phyloP scores from a whole-genome alignment of 2,797 vertebrate genomes.

The Heliangelus exortis region DNA sequence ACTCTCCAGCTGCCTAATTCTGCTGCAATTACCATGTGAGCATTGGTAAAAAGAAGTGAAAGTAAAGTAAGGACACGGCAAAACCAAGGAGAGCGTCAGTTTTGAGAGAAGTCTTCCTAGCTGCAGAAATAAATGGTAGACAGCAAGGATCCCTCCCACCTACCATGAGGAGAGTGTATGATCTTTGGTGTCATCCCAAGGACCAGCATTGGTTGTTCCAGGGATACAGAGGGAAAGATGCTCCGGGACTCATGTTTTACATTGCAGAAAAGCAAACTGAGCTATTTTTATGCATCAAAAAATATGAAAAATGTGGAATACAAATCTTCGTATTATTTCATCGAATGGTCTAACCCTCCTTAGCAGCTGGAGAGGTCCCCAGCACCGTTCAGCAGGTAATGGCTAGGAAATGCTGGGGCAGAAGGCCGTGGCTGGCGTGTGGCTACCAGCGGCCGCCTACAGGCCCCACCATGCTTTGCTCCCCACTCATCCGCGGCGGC shows the following conservation, averaged over 20 bases:
- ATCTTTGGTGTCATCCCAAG: background rate
- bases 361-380: background rate
- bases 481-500: fast-evolving
- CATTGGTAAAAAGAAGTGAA: no score
- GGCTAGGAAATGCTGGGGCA: fast-evolving
- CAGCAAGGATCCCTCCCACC: background rate
- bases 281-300: background rate
- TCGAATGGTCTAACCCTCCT: background rate
- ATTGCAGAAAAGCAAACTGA: background rate
- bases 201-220: fast-evolving
- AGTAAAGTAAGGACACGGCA: background rate
- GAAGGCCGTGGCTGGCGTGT: fast-evolving
- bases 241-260: background rate
- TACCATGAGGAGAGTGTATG: background rate
- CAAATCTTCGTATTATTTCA: background rate
- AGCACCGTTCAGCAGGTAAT: background rate
- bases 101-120: background rate
- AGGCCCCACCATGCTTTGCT: background rate
- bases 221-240: background rate
- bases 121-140: background rate
- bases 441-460: background rate
- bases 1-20: background rate
- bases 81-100: background rate
- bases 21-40: background rate
- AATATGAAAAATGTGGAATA: background rate